Conservation (phyloP, 2,888 invertebrate species). For the Ganaspis brasiliensis region DNA sequence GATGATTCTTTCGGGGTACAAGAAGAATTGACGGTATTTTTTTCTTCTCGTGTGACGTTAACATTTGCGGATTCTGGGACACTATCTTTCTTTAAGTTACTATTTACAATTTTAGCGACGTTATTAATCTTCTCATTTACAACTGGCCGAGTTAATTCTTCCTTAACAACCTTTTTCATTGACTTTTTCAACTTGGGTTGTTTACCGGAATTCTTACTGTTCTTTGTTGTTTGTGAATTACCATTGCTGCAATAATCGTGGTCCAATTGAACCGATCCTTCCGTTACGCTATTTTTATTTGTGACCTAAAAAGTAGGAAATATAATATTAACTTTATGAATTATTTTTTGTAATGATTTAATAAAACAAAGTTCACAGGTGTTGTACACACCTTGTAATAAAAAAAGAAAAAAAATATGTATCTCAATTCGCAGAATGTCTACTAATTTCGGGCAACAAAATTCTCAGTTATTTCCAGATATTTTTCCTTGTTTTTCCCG, state of each 20-base stretch:
- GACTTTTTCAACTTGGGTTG: slow-evolving; percentile 46
- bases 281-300: slow-evolving; percentile 55
- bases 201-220: slow-evolving; percentile 51
- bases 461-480: too few species aligned
- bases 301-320: slow-evolving; percentile 4
- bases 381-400: too few species aligned
- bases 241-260: slow-evolving; percentile 83
- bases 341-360: too few species aligned
- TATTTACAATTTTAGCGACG: slow-evolving; percentile 63
- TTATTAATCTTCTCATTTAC: slow-evolving; percentile 46
- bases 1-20: neutral
- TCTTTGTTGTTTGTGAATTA: slow-evolving; percentile 60
- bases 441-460: too few species aligned
- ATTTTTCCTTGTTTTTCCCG: too few species aligned
- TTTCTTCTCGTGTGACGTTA: slow-evolving; percentile 77
- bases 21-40: slow-evolving; percentile 20
- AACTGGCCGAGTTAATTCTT: slow-evolving; percentile 35
- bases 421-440: too few species aligned
- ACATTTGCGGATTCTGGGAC: slow-evolving; percentile 79
- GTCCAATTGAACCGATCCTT: slow-evolving; percentile 81
- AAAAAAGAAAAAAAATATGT: too few species aligned
- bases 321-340: too few species aligned
- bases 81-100: slow-evolving; percentile 78
- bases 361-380: too few species aligned
- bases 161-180: slow-evolving; percentile 48